These are phyloP conservation scores for Gerris lacustris DNA, from an alignment of 2,888 invertebrate species.

Conservation along the genomic window DNA sequence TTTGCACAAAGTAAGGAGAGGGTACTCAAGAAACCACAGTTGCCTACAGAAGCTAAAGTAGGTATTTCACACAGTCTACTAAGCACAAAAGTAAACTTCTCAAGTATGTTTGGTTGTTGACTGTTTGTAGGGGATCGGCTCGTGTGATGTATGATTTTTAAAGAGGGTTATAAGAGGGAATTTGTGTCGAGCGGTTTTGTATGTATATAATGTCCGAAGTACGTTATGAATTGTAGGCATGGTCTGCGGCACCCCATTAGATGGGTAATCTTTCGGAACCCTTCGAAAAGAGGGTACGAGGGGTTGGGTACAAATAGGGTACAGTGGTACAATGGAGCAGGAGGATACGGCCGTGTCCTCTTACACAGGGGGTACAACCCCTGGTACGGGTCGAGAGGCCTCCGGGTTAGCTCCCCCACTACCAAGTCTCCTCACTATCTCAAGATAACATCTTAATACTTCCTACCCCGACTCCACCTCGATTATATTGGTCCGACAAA, in stretches of 20 bases:
- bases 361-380: not conserved
- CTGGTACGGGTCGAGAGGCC: not conserved
- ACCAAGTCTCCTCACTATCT: not conserved
- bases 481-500: slow-evolving; percentile 1
- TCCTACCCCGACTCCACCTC: not conserved
- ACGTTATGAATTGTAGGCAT: not conserved
- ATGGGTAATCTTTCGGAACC: not conserved
- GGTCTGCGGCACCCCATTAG: not conserved
- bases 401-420: not conserved
- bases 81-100: no score
- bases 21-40: no score
- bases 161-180: not conserved
- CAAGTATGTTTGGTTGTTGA: no score
- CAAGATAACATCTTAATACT: slow-evolving; percentile 1
- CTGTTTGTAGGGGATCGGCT: not conserved
- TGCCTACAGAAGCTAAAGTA: no score
- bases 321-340: not conserved
- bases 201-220: not conserved
- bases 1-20: no score
- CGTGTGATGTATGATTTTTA: not conserved
- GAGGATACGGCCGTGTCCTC: not conserved
- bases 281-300: not conserved
- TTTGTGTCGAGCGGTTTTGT: not conserved
- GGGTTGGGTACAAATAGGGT: not conserved
- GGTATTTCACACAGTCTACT: no score